Base-by-base conservation (phyloP, 2,888 invertebrate species). In the Eumerus sabulonum region DNA sequence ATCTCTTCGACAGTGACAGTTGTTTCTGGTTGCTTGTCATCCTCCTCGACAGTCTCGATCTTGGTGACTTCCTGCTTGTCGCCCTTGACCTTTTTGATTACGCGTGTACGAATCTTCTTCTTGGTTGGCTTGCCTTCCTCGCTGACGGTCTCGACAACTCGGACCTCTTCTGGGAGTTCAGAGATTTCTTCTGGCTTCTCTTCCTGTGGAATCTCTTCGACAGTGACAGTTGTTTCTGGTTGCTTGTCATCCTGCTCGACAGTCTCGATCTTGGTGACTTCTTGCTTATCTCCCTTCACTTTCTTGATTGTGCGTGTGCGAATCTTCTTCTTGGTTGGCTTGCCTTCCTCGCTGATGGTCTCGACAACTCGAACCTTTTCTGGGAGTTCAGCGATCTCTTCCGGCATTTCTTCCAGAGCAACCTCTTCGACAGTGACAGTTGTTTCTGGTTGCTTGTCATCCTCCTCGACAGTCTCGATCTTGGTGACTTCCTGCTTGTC, bases 381-480 rank as follows among this genome's bases (percentile, higher is more conserved):
- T 9, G 84, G 83, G 3, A 83, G 45, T 56, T 85, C 84, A 35
- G 73, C 71, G 0, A 83, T 62, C 13, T 66, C 63, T 16, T 82
- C 76, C 5, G 70, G 68, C 18, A 82, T 70, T 36, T 82, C 82
- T 0, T 66, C 73, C 1, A 66, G 16, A 12, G 82, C 81, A 7
- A n/a, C 47, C 45, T 84, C 83, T 4, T 86, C 83, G 71, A 85
- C 85, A 3, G 84, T 82, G 1, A 84, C 82, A 0, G 85, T 86
- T 9, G 86, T 88, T 73, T 86, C 83, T 5, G 89, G 89, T 73
- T 85, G 82, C 64, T 87, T 84, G 9, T 85, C 88, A 79, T 88
- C 89, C 82, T 88, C 86, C 76, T 85, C 85, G 17, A 88, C 85
- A 2, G 88, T 88, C 14, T 87, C 82, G 57, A 89, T 87, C 84